phyloP scores from a whole-genome alignment of 2,888 invertebrate species.

The Eupithecia inturbata region DNA sequence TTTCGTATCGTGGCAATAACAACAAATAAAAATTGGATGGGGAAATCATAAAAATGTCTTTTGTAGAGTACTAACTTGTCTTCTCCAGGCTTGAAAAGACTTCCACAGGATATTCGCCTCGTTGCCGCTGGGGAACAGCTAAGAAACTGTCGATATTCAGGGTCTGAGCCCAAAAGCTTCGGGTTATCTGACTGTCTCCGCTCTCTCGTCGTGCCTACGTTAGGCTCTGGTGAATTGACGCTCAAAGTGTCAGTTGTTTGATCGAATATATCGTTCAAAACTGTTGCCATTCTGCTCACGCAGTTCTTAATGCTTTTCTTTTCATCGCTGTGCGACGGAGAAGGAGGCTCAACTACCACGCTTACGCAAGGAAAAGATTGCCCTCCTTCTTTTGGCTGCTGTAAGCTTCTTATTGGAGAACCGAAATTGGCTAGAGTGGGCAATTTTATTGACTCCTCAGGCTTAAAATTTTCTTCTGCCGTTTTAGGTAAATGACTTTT shows the following conservation, averaged over 20 bases:
- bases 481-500: constrained; percentile 71
- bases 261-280: constrained; percentile 75
- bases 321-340: constrained; percentile 87
- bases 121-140: constrained; percentile 93
- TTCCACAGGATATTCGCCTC: constrained; percentile 95
- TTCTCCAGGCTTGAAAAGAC: constrained; percentile 91
- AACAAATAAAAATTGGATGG: neutral
- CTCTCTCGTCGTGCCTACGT: constrained; percentile 75
- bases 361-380: constrained; percentile 86
- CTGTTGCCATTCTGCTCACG: constrained; percentile 77
- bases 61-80: constrained; percentile 77
- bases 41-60: neutral
- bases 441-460: constrained; percentile 44
- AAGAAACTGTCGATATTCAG: constrained; percentile 86
- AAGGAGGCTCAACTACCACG: constrained; percentile 90
- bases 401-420: constrained; percentile 31
- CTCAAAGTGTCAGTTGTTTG: constrained; percentile 75
- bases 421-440: constrained; percentile 39
- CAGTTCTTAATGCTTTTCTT: constrained; percentile 73
- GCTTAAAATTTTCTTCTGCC: constrained; percentile 59
- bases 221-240: constrained; percentile 77
- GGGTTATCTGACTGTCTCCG: constrained; percentile 84
- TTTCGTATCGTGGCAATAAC: constrained; percentile 11
- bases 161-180: constrained; percentile 85
- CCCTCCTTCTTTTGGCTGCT: constrained; percentile 39